Base-by-base conservation (phyloP, 2,888 invertebrate species). In the Drosophila imparisetae region DNA sequence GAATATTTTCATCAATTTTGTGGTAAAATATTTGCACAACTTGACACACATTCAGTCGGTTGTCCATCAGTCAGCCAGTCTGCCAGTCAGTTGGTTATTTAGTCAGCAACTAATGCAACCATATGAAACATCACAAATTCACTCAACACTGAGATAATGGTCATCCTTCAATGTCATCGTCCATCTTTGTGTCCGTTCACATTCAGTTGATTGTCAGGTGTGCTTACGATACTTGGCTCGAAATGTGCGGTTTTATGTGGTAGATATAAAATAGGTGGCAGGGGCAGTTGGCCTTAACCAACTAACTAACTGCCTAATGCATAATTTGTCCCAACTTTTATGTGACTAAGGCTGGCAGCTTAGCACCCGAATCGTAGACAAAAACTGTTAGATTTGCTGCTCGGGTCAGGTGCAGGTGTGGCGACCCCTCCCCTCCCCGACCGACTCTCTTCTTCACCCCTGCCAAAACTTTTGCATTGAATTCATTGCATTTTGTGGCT, bases 321-420 rank as follows among this genome's bases (percentile, higher is more conserved):
- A 90, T 86, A 87, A 87, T 90, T 90, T 86, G 90, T 86, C 87
- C 66, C 73, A 90, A 86, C 86, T 86, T 86, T 88, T 70, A 66
- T 75, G 63, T 36, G 49, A 65, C 60, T 68, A 63, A 78, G 70
- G 45, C 65, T 48, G 58, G 30, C 70, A 64, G 74, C 79, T 71
- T 74, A 80, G 69, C 74, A 67, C 34, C 50, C 49, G 45, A 53
- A 42, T 42, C 42, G 53, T 21, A 61, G 62, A 57, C 60, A 45
- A 54, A 53, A 71, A 45, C 32, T 11, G 48, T 65, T 57, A 55
- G 74, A 57, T 42, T 87, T 87, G 57, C 50, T 54, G 68, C 67
- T 58, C 61, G 48, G 71, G 80, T 77, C 75, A 73, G 68, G 72
- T 70, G 48, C 86, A 77, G 66, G 72, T 86, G 83, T 59, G 73